A percentile compares a stretch with the other conserved stretches of the same genome.
Conservation (phyloP, 1,140 invertebrate genomes). For the Acromyrmex heyeri region DNA sequence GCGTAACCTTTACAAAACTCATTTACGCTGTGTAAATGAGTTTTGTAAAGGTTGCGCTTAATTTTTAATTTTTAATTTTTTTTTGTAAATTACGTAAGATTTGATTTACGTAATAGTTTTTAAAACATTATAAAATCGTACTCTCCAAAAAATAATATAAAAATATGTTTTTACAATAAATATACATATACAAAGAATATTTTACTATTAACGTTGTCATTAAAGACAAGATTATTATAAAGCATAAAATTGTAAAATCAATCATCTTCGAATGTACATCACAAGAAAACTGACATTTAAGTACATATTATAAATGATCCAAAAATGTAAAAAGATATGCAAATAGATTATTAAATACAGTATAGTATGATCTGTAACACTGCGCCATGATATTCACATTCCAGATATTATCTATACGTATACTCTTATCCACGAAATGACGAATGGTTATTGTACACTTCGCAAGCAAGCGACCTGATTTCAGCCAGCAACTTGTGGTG, state of each 20-base stretch:
- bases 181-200: not conserved
- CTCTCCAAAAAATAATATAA: not conserved
- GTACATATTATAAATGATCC: constrained; percentile 11
- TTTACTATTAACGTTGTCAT: constrained; percentile 9
- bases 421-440: constrained; percentile 30
- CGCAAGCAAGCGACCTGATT: constrained; percentile 49
- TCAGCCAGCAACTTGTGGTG: constrained; percentile 11
- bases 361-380: not conserved
- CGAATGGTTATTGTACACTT: constrained; percentile 51
- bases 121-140: not conserved
- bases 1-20: not conserved
- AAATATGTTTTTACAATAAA: not conserved
- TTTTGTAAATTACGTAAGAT: too few relatives aligned
- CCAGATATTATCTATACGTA: constrained; percentile 6
- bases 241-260: not conserved
- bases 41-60: too few relatives aligned
- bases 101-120: not conserved
- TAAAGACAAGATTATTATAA: not conserved
- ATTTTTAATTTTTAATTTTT: too few relatives aligned
- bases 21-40: not conserved
- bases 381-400: not conserved
- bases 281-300: not conserved
- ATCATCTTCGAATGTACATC: not conserved
- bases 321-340: constrained; percentile 18
- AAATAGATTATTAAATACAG: constrained; percentile 8